phyloP scores from a whole-genome alignment of 2,797 vertebrate species.

The Pseudochirops corinnae region DNA sequence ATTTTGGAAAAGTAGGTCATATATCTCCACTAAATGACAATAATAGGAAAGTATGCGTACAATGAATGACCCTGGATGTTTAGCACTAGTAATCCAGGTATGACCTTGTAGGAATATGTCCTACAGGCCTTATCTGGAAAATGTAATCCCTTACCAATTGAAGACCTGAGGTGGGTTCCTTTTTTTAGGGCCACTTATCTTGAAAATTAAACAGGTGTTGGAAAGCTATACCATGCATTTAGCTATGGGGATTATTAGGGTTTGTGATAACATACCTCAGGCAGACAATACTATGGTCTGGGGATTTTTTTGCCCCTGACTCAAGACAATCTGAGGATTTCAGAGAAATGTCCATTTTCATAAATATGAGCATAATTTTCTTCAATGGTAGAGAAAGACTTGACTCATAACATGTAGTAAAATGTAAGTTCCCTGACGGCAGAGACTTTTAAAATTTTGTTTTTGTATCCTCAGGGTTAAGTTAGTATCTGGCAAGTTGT shows the following conservation, averaged over 20 bases:
- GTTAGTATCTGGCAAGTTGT: not conserved
- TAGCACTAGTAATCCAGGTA: not conserved
- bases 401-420: not conserved
- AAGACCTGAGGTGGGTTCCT: constrained; percentile 49
- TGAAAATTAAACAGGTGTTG: not conserved
- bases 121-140: constrained; percentile 39
- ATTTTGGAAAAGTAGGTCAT: constrained; percentile 61
- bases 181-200: constrained; percentile 60
- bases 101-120: constrained; percentile 24
- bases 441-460: not conserved
- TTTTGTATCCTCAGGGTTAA: not conserved
- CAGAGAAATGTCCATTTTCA: not conserved
- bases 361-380: not conserved
- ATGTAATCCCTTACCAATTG: constrained; percentile 46
- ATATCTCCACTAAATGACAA: constrained; percentile 55
- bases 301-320: not conserved
- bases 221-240: not conserved
- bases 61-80: constrained; percentile 37
- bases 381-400: not conserved
- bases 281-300: not conserved
- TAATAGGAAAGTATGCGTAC: constrained; percentile 28
- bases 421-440: not conserved
- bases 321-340: not conserved
- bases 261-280: not conserved
- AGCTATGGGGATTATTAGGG: not conserved